Percentiles rank a stretch among this genome's conserved stretches.
Evolutionary conservation across 1,140 invertebrate genomes (phyloP).

Genomic region (Epicauta chinensis): DNA sequence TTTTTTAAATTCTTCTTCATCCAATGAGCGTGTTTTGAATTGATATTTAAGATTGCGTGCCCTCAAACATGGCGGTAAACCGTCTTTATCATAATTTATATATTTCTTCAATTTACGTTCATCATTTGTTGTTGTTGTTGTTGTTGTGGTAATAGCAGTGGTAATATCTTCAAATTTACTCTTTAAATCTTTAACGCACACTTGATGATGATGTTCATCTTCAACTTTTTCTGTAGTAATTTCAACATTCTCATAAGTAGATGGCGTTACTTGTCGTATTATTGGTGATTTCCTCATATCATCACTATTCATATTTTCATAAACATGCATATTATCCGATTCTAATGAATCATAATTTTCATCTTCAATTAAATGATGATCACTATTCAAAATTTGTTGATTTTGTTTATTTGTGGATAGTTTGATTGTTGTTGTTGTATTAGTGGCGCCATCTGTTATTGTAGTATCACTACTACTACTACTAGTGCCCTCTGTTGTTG

Average conservation of each 20-base stretch:
- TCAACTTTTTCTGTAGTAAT: slow-evolving; percentile 4
- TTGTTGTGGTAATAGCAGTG: background rate
- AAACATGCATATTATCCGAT: slow-evolving; percentile 25
- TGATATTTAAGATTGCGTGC: slow-evolving; percentile 52
- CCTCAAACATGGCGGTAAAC: slow-evolving; percentile 50
- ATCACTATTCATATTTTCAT: slow-evolving; percentile 28
- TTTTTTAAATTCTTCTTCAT: slow-evolving; percentile 61
- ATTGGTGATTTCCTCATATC: slow-evolving; percentile 15
- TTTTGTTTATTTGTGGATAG: too few species aligned
- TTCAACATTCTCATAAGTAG: slow-evolving; percentile 12
- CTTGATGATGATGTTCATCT: slow-evolving; percentile 14
- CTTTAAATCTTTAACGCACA: slow-evolving; percentile 30
- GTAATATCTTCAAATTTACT: slow-evolving; percentile 27
- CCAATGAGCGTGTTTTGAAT: slow-evolving; percentile 63
- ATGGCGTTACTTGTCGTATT: slow-evolving; percentile 10
- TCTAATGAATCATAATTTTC: slow-evolving; percentile 35
- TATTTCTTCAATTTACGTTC: slow-evolving; percentile 15
- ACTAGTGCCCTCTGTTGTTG: too few species aligned
- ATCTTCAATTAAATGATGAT: slow-evolving; percentile 8
- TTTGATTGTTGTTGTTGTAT: too few species aligned
- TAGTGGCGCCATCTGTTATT: too few species aligned
- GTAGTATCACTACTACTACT: too few species aligned
- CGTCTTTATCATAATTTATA: slow-evolving; percentile 30
- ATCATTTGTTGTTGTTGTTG: background rate
- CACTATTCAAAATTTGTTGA: slow-evolving; percentile 4